phyloP scores from a whole-genome alignment of 2,888 invertebrate species.

The Polietes domitor region DNA sequence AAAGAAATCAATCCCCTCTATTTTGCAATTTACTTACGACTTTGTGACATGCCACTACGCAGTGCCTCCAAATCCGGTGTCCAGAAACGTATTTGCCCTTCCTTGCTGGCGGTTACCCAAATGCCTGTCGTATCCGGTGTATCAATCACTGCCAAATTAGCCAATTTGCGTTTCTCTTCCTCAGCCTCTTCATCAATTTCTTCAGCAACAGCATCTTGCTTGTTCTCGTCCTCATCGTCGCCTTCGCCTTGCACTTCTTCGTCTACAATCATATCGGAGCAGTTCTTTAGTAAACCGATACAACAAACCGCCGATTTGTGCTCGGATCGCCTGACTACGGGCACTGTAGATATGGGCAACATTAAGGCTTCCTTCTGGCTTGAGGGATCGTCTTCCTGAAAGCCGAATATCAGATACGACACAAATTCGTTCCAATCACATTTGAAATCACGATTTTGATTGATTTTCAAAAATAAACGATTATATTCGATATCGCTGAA shows the following conservation, averaged over 20 bases:
- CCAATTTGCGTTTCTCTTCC: conserved; percentile 71
- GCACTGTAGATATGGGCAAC: conserved; percentile 84
- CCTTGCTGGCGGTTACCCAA: conserved; percentile 88
- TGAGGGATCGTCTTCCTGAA: conserved; percentile 85
- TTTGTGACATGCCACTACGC: conserved; percentile 84
- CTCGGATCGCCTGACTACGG: conserved; percentile 84
- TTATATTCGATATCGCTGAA: conserved; percentile 83
- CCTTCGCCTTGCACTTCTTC: conserved; percentile 68
- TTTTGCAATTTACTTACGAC: conserved; percentile 82
- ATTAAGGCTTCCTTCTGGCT: conserved; percentile 84
- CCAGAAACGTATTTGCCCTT: conserved; percentile 91
- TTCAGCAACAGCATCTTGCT: conserved; percentile 80
- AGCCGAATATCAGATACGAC: conserved; percentile 88
- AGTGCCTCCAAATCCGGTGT: conserved; percentile 86
- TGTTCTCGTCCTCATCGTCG: neutral
- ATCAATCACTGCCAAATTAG: conserved; percentile 70
- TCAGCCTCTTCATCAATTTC: conserved; percentile 80
- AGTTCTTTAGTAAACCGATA: conserved; percentile 79
- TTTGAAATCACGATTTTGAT: conserved; percentile 83
- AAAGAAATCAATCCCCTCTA: too few relatives aligned
- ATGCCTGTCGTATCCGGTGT: conserved; percentile 83
- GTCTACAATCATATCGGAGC: conserved; percentile 67
- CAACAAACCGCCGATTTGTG: conserved; percentile 87
- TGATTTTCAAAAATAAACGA: conserved; percentile 85
- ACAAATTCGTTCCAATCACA: conserved; percentile 90